Conservation (phyloP, 2,797 vertebrate species). For the Phaenicophaeus curvirostris region DNA sequence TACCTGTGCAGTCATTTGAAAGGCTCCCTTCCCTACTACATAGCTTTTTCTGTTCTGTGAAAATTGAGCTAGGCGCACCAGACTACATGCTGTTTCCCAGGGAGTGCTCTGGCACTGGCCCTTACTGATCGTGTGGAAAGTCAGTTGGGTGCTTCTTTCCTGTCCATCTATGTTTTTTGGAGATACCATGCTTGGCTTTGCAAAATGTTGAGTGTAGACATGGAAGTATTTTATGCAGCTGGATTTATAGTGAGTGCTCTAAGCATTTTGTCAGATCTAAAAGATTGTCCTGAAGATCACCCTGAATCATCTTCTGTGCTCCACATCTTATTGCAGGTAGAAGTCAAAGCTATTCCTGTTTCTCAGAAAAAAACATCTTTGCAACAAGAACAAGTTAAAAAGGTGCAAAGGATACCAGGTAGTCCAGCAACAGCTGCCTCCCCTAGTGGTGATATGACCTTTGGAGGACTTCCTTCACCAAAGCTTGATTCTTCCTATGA, state of each 20-base stretch:
- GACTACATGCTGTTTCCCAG: not conserved
- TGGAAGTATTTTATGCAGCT: not conserved
- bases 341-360: slow-evolving; percentile 98
- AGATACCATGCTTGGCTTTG: not conserved
- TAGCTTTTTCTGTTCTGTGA: not conserved
- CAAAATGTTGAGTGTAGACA: not conserved
- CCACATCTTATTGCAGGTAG: slow-evolving; percentile 83
- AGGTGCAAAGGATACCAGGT: slow-evolving; percentile 89
- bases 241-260: not conserved
- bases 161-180: not conserved
- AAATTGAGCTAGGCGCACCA: not conserved
- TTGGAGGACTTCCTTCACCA: slow-evolving; percentile 92
- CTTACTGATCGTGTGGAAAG: not conserved
- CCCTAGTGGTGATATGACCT: slow-evolving; percentile 88
- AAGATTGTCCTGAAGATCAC: not conserved
- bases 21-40: fast-evolving
- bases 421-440: slow-evolving; percentile 81
- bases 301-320: not conserved
- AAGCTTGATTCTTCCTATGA: slow-evolving; percentile 97
- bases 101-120: not conserved
- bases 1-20: not conserved
- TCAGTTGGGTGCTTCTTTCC: not conserved
- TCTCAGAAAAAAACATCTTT: slow-evolving; percentile 95
- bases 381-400: slow-evolving; percentile 91
- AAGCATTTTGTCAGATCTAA: not conserved